These are phyloP conservation scores for Procavia capensis DNA, from an alignment of 2,113 vertebrate species.

Conservation along the genomic window DNA sequence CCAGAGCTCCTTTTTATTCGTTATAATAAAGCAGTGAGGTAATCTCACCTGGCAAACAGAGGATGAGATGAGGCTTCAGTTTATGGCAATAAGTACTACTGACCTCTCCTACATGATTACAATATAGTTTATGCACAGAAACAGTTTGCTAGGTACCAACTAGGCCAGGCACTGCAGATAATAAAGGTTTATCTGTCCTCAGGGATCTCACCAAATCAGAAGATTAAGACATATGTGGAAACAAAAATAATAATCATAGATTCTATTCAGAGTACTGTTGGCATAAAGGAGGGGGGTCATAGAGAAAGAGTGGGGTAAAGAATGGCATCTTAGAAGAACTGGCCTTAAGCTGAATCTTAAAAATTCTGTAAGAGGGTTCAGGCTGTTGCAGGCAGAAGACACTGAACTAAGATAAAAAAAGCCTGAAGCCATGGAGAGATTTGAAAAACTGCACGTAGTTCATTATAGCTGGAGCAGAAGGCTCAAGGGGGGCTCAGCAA, in stretches of 20 bases:
- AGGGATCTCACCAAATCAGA: neutral
- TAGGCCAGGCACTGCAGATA: neutral
- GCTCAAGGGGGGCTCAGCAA: neutral
- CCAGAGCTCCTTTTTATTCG: neutral
- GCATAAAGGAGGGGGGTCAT: neutral
- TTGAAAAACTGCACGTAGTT: neutral
- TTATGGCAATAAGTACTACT: constrained; percentile 33
- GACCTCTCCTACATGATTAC: neutral
- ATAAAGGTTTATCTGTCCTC: neutral
- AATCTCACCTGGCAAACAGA: neutral
- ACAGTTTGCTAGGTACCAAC: neutral
- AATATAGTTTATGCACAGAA: constrained; percentile 15
- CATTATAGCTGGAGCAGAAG: constrained; percentile 10
- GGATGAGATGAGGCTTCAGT: constrained; percentile 12
- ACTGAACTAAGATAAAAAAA: neutral
- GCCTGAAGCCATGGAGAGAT: neutral
- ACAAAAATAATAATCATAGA: neutral
- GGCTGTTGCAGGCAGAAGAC: constrained; percentile 8
- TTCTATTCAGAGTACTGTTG: neutral
- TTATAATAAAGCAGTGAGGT: constrained; percentile 14
- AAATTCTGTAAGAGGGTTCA: neutral
- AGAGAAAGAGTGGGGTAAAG: constrained; percentile 33
- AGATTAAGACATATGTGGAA: neutral
- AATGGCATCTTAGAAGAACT: constrained; percentile 7
- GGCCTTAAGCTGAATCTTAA: constrained; percentile 40